phyloP scores from a whole-genome alignment of 2,797 vertebrate genomes.

The Serranus cabrilla region DNA sequence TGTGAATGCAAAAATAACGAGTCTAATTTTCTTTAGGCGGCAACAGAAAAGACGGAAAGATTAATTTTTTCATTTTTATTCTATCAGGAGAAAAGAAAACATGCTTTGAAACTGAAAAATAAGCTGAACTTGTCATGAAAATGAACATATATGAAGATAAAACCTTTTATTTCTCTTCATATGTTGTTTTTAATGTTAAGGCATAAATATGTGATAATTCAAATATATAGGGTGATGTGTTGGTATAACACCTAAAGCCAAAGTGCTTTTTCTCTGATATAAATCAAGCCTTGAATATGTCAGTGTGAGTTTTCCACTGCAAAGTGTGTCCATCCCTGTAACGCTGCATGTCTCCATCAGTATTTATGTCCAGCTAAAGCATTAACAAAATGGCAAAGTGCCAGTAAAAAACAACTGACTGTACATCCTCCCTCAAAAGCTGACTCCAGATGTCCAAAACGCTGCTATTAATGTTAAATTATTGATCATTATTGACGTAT shows the following conservation, averaged over 20 bases:
- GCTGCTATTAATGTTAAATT: conserved; percentile 28
- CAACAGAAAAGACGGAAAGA: background rate
- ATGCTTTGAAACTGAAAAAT: background rate
- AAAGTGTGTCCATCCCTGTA: background rate
- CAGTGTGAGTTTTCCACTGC: conserved; percentile 2
- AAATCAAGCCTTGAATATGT: conserved; percentile 10
- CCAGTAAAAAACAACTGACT: conserved; percentile 39
- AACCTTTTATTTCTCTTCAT: background rate
- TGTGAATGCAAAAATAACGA: background rate
- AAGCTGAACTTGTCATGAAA: background rate
- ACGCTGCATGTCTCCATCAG: conserved; percentile 19
- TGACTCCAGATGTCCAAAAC: conserved; percentile 22
- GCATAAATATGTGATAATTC: background rate
- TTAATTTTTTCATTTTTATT: background rate
- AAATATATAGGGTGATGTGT: background rate
- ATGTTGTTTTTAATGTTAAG: background rate
- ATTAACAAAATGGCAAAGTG: conserved; percentile 58
- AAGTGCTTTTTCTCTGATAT: conserved; percentile 10
- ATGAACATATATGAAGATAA: background rate
- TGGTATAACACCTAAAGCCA: background rate
- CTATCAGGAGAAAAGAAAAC: background rate
- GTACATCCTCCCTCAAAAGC: conserved; percentile 8
- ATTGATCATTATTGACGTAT: conserved; percentile 39
- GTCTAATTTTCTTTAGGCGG: background rate
- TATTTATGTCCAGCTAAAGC: conserved; percentile 30